Base-by-base conservation (phyloP, 2,113 vertebrate genomes). In the Chionomys nivalis region DNA sequence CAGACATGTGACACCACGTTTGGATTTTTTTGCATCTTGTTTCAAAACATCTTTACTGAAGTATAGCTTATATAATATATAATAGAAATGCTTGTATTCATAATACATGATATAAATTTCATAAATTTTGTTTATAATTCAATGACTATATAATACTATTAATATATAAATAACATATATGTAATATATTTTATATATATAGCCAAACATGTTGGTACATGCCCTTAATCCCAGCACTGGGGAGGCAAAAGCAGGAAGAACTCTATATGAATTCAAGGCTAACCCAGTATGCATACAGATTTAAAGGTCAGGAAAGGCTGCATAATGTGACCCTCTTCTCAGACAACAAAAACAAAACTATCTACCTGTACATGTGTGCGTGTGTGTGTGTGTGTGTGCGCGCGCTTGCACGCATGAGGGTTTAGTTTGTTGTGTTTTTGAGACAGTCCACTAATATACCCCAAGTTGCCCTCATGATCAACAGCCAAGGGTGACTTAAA, bases 391-490 rank as follows among this genome's bases (percentile, higher is more conserved):
- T 16, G 5, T 31, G 66, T 11, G 66, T 7, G n/a, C 28, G 12
- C 33, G 31, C 3, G 1, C 2, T 12, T 0, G 52, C 52, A 13
- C 2, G 7, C 14, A 13, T 5, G 68, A 9, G 68, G 68, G 5
- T 6, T 33, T 14, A 5, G 28, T 66, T 68, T 68, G 42, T 28
- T 28, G 42, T 47, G 26, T 33, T 52, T 79, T 52, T 81, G 36
- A 82, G 5, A 82, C 11, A 58, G 36, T 58, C 79, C 58, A 26
- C 33, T 55, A 55, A n/a, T 81, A n/a, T 11, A 81, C 19, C 19
- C 19, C 36, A 58, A 52, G 33, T 36, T 82, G 79, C 24, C 78
- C 49, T 55, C 33, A 81, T 58, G 58, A 6, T 58, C 78, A 24
- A 36, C 55, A 58, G 79, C 10, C 79, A 82, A 58, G 52, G 52